phyloP scores from a whole-genome alignment of 2,113 vertebrate genomes.

The Diphyllodes magnificus region DNA sequence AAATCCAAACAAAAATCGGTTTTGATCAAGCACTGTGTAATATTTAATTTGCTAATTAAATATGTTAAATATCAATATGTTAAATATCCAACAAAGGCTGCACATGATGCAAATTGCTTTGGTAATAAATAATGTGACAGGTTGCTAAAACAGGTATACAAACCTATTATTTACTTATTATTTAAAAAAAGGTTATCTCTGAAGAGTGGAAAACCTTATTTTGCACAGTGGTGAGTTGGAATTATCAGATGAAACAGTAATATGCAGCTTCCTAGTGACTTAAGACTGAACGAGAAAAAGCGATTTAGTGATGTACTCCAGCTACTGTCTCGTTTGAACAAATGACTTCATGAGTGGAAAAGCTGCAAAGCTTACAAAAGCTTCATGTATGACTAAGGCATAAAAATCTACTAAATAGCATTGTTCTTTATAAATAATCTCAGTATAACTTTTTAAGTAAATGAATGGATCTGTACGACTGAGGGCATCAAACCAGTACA shows the following conservation, averaged over 20 bases:
- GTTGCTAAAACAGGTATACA: background rate
- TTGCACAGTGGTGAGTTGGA: background rate
- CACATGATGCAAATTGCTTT: background rate
- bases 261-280: background rate
- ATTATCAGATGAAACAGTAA: background rate
- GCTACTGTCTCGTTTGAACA: background rate
- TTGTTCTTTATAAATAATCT: background rate
- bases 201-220: background rate
- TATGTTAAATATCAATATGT: background rate
- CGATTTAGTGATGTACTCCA: background rate
- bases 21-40: background rate
- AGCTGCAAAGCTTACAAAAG: background rate
- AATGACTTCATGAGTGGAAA: background rate
- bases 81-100: background rate
- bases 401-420: background rate
- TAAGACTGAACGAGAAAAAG: background rate
- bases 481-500: background rate
- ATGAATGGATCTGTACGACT: background rate
- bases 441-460: background rate
- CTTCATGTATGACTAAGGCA: background rate
- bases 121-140: background rate
- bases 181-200: background rate
- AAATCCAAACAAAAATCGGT: rapidly evolving
- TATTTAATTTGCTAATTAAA: background rate
- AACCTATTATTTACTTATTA: background rate